Evolutionary conservation across 2,888 invertebrate species (phyloP).

Genomic region (Folsomia candida): DNA sequence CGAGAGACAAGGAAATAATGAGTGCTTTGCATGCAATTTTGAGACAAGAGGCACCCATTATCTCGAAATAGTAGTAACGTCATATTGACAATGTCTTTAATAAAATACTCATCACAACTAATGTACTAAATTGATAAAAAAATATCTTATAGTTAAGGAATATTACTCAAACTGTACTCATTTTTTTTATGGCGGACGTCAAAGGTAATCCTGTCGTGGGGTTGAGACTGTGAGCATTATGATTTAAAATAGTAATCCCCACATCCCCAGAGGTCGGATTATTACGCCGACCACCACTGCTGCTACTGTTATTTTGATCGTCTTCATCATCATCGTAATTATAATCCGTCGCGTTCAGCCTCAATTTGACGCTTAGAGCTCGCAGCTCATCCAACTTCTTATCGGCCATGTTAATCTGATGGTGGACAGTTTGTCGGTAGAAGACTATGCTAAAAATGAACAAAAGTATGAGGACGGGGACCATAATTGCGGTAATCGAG

Average conservation of each 20-base stretch:
- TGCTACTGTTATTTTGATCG: neutral
- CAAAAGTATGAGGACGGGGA: conserved; percentile 43
- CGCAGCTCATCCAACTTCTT: conserved; percentile 37
- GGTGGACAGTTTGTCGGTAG: conserved; percentile 45
- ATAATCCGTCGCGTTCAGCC: conserved; percentile 8
- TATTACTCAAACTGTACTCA: no score
- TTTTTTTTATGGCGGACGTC: no score
- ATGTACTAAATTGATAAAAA: no score
- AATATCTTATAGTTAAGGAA: no score
- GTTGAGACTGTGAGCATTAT: no score
- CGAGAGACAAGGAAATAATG: no score
- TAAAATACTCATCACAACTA: no score
- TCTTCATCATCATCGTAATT: neutral
- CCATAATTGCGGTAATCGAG: conserved; percentile 41
- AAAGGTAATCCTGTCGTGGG: no score
- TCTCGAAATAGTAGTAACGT: no score
- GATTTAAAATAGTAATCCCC: neutral
- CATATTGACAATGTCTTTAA: no score
- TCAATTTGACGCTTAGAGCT: conserved; percentile 27
- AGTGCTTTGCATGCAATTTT: no score
- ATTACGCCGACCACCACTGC: neutral
- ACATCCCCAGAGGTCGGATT: neutral
- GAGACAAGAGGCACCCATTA: no score
- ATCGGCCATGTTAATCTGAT: conserved; percentile 39
- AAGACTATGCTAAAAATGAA: conserved; percentile 45